Evolutionary conservation across 1,140 invertebrate species (phyloP), one percentile per base, ranked within the genome.

Genomic region (Teleogryllus occipitalis): DNA sequence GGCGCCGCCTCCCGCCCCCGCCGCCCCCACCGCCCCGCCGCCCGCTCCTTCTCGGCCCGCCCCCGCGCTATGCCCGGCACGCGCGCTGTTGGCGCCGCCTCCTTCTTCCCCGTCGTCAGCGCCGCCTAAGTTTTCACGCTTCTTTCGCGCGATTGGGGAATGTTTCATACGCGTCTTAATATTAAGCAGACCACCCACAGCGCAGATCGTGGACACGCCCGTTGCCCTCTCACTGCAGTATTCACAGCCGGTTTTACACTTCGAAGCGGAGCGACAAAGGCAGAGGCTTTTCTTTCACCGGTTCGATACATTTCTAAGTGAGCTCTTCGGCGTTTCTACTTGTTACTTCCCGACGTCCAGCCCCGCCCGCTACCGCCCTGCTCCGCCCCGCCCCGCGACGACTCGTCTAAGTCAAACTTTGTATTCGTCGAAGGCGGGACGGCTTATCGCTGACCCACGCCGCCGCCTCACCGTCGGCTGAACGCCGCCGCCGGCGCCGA

Each of bases 321-420:
- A 65, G 54, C 54, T 10, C 18, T 18, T 0, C 10, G 54, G 0
- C 18, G 10, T 18, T 0, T 65, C 7, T 7, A 7, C 54, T 65
- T 14, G 10, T 65, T 65, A 65, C 10, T 65, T 65, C 88, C 86
- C 88, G 85, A 86, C 86, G 86, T 87, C 87, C 85, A 83, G 87
- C 82, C 93, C 93, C 78, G 93, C 93, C 75, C 88, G 94, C 90
- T 89, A 92, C 93, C 81, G 92, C 93, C 84, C 89, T 94, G 90
- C 80, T 89, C 89, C 77, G 86, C 92, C 93, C 80, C 93, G 93
- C 89, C 92, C 91, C 83, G 93, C 90, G 80, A 93, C 93, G 82
- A 91, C 94, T 65, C 54, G 18, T 65, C 54, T 65, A 65, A 65
- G 54, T 65, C 54, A 65, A 65, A 65, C 54, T 65, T 65, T 65